phyloP scores from a whole-genome alignment of 92 coral and sea anemone species.

The Parazoanthus darwini region DNA sequence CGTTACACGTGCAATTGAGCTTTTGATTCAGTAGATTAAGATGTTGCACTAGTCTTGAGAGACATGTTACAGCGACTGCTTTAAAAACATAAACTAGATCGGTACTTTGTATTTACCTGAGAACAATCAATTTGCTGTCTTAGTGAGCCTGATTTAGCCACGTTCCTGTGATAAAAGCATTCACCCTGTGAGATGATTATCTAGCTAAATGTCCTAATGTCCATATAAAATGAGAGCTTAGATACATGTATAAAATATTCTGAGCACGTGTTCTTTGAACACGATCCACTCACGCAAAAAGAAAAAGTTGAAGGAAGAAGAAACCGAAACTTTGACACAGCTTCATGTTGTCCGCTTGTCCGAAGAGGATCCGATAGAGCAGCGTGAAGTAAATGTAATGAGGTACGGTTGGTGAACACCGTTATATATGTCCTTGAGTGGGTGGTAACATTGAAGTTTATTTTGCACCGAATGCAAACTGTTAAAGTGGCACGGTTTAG shows the following conservation, averaged over 20 bases:
- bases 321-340: slow-evolving; percentile 6
- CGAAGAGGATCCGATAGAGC: neutral
- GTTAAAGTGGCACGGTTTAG: slow-evolving; percentile 34
- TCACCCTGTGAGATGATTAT: slow-evolving; percentile 24
- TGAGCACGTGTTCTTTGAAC: slow-evolving; percentile 20
- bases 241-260: neutral
- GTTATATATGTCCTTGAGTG: slow-evolving; percentile 43
- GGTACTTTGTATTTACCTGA: slow-evolving; percentile 1
- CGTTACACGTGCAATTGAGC: neutral
- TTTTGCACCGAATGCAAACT: slow-evolving; percentile 30
- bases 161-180: slow-evolving; percentile 2
- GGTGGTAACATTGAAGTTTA: slow-evolving; percentile 46
- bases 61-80: neutral
- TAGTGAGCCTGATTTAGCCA: neutral
- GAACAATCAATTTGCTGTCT: slow-evolving; percentile 7
- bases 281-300: slow-evolving; percentile 33
- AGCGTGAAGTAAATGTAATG: neutral
- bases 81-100: neutral
- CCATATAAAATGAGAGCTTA: neutral
- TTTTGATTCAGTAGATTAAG: neutral
- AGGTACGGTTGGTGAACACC: neutral
- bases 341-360: slow-evolving; percentile 27
- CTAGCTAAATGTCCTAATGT: neutral
- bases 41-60: neutral
- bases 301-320: slow-evolving; percentile 13